Base-by-base conservation (phyloP, 2,113 vertebrate species). In the Larimichthys crocea region DNA sequence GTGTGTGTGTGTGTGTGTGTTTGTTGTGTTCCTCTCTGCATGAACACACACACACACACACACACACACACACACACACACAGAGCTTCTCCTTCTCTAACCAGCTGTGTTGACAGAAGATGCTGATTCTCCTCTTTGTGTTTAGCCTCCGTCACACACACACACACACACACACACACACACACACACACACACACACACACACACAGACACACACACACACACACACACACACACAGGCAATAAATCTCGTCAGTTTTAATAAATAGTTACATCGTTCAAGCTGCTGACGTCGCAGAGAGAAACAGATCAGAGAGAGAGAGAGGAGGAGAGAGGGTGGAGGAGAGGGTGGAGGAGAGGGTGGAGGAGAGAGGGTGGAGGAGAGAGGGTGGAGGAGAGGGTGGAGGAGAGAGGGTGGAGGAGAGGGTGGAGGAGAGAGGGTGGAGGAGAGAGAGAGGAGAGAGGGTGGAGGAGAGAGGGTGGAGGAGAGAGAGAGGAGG, bases 201-300 rank as follows among this genome's bases (percentile, higher is more conserved):
- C 48, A 68, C 42, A 71, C 82, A 60, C 79, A 44, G 10, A 11
- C 10, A 11, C 42, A 11, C 42, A 24, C 24, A 24, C 24, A 24
- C 24, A 24, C 24, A 24, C 1, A 24, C 24, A 24, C 24, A 24
- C 24, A 24, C 24, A 24, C 24, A 24, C 57, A 61, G 60, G 66
- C 85, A 90, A 91, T 90, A 90, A 84, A 93, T 91, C 89, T 93
- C 93, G 93, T 93, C 94, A 87, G 75, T 91, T 88, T 89, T 89
- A 91, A 95, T 94, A 87, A 92, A 92, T 62, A 70, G 76, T 87
- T 89, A 91, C 92, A 94, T 93, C 89, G 83, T 83, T 93, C 92
- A 94, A 71, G 70, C 83, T 26, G 56, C 84, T 87, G 76, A 84
- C 49, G 29, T 80, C 26, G 52, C 63, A 82, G 29, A 68, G 61